Conservation (phyloP, 2,888 invertebrate genomes). For the Chymomyza fuscimana region DNA sequence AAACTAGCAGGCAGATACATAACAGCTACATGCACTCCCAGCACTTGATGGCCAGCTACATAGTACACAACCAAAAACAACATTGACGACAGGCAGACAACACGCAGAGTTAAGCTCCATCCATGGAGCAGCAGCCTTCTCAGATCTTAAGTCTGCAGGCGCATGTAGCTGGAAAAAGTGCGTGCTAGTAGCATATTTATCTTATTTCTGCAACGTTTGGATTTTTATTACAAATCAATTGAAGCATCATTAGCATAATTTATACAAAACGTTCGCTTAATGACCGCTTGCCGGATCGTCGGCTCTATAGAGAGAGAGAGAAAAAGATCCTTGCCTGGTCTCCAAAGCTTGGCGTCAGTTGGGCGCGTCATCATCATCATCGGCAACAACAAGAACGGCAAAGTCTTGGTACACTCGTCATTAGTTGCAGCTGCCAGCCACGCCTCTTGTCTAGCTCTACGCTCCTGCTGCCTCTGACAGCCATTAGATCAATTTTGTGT, state of each 20-base stretch:
- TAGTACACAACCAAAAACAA: background rate
- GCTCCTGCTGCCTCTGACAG: constrained; percentile 5
- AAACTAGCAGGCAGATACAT: constrained; percentile 9
- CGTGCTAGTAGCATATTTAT: constrained; percentile 79
- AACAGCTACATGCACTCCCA: constrained; percentile 33
- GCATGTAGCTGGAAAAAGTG: constrained; percentile 62
- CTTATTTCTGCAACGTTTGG: constrained; percentile 75
- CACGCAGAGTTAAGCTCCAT: constrained; percentile 12
- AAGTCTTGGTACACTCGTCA: background rate
- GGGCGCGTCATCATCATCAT: background rate
- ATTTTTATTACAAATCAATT: constrained; percentile 81
- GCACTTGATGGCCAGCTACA: constrained; percentile 7
- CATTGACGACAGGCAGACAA: constrained; percentile 1
- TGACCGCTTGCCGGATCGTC: constrained; percentile 66
- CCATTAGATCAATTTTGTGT: constrained; percentile 4
- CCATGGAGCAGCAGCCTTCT: background rate
- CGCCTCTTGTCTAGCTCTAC: background rate
- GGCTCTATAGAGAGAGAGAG: no score
- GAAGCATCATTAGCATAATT: constrained; percentile 81
- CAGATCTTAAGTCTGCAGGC: background rate
- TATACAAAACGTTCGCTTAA: constrained; percentile 80
- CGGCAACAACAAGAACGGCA: background rate
- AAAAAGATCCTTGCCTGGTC: background rate
- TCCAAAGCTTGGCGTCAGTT: background rate
- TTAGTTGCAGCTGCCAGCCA: constrained; percentile 3